A percentile compares a stretch with the other conserved stretches of the same genome.
phyloP scores from a whole-genome alignment of 2,888 invertebrate species.

The Drosophila eohydei region DNA sequence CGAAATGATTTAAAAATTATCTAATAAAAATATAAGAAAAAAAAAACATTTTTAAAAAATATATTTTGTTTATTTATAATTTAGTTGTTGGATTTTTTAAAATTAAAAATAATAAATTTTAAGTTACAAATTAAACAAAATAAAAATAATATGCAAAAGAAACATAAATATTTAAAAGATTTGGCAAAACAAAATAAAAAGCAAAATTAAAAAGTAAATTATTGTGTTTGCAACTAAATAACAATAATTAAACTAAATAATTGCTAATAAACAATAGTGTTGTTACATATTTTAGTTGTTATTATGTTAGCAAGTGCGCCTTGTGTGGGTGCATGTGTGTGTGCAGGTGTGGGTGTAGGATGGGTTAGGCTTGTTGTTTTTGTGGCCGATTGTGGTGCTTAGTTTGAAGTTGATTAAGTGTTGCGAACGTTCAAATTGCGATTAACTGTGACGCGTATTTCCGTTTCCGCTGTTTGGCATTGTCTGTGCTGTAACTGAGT shows the following conservation, averaged over 20 bases:
- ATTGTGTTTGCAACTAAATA: slow-evolving; percentile 35
- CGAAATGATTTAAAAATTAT: slow-evolving; percentile 20
- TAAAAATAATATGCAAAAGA: slow-evolving; percentile 25
- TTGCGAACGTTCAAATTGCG: slow-evolving; percentile 42
- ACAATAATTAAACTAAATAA: slow-evolving; percentile 69
- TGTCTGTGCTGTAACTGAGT: slow-evolving; percentile 25
- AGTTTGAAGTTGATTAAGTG: slow-evolving; percentile 27
- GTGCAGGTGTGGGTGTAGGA: slow-evolving; percentile 8
- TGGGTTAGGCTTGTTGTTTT: slow-evolving; percentile 10
- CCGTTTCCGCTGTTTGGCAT: slow-evolving; percentile 71
- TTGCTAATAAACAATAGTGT: slow-evolving; percentile 44
- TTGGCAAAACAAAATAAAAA: slow-evolving; percentile 29
- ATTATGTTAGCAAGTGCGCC: slow-evolving; percentile 42
- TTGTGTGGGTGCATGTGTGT: slow-evolving; percentile 19
- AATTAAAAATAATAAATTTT: slow-evolving; percentile 41
- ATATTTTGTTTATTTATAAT: slow-evolving; percentile 66
- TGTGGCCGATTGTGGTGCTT: slow-evolving; percentile 23
- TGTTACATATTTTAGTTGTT: slow-evolving; percentile 35
- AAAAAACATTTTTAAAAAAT: slow-evolving; percentile 4
- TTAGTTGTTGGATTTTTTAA: slow-evolving; percentile 46
- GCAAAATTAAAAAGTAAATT: slow-evolving; percentile 36
- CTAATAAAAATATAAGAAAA: slow-evolving; percentile 45
- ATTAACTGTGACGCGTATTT: slow-evolving; percentile 67
- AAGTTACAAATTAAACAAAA: slow-evolving; percentile 47
- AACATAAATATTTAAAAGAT: slow-evolving; percentile 35